Base-by-base conservation (phyloP, 2,888 invertebrate genomes). In the Drosophila parthenogenetica region DNA sequence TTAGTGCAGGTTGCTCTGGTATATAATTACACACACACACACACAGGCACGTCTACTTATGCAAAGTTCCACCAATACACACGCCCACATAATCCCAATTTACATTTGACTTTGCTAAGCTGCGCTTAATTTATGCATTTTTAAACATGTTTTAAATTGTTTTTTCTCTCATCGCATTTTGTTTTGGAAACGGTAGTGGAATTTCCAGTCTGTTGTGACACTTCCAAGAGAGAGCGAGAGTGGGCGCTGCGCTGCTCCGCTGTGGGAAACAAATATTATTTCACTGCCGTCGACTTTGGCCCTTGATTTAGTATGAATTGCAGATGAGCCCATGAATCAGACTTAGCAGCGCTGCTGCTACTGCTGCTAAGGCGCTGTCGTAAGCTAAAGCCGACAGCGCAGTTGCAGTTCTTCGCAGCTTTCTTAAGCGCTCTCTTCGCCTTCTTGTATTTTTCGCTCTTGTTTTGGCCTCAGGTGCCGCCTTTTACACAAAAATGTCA, bases 101-200 rank as follows among this genome's bases (percentile, higher is more conserved):
- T 87, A 70, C 87, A 82, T 87, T 77, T 74, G 69, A 57, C 62
- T 82, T 69, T 60, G 63, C 43, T 76, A 45, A 69, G 69, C 67
- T 66, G 64, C 59, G 55, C 64, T 85, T 84, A 85, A 83, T 82
- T 82, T 83, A 83, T 85, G 83, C 80, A 80, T 76, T 74, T 85
- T 78, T 69, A 78, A 85, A 80, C 83, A 80, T 82, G 82, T 78
- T 83, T 77, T 73, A 48, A 79, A 63, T 65, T 61, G 58, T 73
- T 54, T 69, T 69, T 54, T 51, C 43, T 55, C 14, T 48, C 37
- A 1, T 22, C 29, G 29, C 22, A 42, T 48, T 68, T 62, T 57
- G 69, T 8, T 17, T 5, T 42, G 17, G 17, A 17, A 54, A 10
- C 25, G 29, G 8, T 25, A 32, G 29, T 48, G 16, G 16, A 16